phyloP scores from a whole-genome alignment of 2,888 invertebrate genomes.

The Lasius platythorax region DNA sequence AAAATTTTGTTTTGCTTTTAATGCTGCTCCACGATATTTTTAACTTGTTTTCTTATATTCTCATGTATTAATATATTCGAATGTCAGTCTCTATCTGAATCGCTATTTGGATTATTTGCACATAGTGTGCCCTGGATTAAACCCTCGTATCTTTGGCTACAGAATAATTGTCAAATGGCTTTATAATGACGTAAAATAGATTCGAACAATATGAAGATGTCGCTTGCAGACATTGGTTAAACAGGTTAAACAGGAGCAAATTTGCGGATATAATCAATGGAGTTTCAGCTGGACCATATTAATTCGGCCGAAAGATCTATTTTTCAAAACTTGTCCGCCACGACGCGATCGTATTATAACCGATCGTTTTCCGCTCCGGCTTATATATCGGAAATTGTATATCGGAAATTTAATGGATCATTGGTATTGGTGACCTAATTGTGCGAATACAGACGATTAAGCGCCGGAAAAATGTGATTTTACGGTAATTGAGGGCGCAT shows the following conservation, averaged over 20 bases:
- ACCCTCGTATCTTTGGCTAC: not conserved
- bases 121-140: not conserved
- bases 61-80: not conserved
- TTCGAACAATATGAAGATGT: not conserved
- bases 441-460: slow-evolving; percentile 65
- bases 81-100: not conserved
- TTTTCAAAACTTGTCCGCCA: slow-evolving; percentile 50
- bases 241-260: not conserved
- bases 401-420: slow-evolving; percentile 74
- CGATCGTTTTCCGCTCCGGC: slow-evolving; percentile 55
- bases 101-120: not conserved
- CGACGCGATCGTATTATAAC: slow-evolving; percentile 37
- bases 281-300: slow-evolving; percentile 3
- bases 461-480: slow-evolving; percentile 72
- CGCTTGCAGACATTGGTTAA: not conserved
- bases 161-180: not conserved
- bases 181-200: not conserved
- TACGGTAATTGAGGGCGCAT: slow-evolving; percentile 67
- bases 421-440: slow-evolving; percentile 70
- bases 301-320: slow-evolving; percentile 41
- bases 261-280: not conserved
- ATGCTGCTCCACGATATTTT: not conserved
- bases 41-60: not conserved
- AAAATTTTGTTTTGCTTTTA: not conserved
- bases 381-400: slow-evolving; percentile 65